Evolutionary conservation across 2,888 invertebrate species (phyloP).

Genomic region (Neoitamus cyanurus): DNA sequence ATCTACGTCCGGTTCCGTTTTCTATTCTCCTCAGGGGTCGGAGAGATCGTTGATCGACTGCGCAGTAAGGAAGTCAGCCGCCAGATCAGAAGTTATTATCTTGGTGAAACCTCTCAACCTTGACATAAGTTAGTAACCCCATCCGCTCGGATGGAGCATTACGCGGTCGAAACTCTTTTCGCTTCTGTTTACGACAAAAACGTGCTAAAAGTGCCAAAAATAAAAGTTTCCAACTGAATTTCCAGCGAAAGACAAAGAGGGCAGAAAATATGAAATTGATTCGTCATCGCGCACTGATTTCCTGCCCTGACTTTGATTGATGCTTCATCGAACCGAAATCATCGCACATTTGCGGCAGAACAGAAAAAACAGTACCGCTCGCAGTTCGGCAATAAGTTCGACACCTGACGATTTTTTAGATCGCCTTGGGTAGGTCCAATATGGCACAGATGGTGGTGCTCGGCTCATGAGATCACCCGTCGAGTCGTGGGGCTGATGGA

Average conservation of each 20-base stretch:
- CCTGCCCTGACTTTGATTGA: constrained; percentile 8
- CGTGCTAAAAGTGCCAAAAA: constrained; percentile 17
- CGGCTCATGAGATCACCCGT: constrained; percentile 1
- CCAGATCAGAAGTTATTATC: not conserved
- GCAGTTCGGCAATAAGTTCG: not conserved
- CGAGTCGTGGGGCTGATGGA: not conserved
- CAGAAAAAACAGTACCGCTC: not conserved
- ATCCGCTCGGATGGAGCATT: not conserved
- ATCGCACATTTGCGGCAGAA: not conserved
- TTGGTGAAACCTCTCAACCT: constrained; percentile 27
- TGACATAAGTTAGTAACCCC: constrained; percentile 23
- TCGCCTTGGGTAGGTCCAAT: constrained; percentile 24
- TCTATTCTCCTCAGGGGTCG: not conserved
- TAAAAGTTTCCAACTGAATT: not conserved
- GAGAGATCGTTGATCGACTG: not conserved
- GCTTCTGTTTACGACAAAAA: constrained; percentile 24
- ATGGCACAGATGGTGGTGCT: not conserved
- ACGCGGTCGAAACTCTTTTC: constrained; percentile 19
- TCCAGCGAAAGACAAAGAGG: not conserved
- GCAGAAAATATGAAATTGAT: constrained; percentile 6
- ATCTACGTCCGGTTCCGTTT: not conserved
- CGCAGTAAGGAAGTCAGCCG: not conserved
- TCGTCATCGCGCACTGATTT: not conserved
- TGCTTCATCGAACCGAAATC: not conserved
- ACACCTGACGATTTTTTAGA: not conserved